Percentiles rank a stretch among this genome's conserved stretches.
phyloP scores from a whole-genome alignment of 2,113 vertebrate species.

The Pristiophorus japonicus region DNA sequence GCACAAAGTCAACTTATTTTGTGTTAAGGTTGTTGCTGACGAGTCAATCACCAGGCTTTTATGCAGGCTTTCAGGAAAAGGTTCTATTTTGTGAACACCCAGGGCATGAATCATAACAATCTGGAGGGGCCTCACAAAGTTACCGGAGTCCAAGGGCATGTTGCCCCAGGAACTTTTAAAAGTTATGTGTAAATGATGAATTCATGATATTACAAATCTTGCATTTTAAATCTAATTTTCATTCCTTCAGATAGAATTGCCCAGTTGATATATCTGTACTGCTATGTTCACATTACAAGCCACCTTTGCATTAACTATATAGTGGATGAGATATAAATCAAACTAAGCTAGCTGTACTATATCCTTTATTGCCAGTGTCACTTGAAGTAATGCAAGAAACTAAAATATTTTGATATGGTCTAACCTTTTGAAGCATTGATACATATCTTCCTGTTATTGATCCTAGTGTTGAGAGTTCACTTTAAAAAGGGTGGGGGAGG shows the following conservation, averaged over 20 bases:
- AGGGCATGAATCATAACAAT: neutral
- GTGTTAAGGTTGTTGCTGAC: conserved; percentile 4
- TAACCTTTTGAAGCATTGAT: neutral
- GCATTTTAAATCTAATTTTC: neutral
- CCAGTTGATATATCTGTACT: too few species aligned
- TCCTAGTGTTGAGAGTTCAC: neutral
- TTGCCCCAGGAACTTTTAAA: neutral
- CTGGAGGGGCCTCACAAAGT: neutral
- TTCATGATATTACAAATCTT: neutral
- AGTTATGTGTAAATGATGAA: neutral
- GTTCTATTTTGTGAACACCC: neutral
- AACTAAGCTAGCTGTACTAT: neutral
- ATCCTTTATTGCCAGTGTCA: neutral
- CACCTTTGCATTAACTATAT: neutral
- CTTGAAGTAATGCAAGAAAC: neutral
- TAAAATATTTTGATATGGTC: neutral
- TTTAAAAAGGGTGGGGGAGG: neutral
- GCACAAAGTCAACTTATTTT: conserved; percentile 1
- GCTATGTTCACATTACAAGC: neutral
- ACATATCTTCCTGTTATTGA: neutral
- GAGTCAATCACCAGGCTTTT: neutral
- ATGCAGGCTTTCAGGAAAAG: neutral
- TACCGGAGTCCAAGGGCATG: neutral
- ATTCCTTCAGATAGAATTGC: neutral
- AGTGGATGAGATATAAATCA: neutral